These are phyloP conservation scores for Poecilia picta DNA, from an alignment of 2,797 vertebrate species.

Conservation along the genomic window DNA sequence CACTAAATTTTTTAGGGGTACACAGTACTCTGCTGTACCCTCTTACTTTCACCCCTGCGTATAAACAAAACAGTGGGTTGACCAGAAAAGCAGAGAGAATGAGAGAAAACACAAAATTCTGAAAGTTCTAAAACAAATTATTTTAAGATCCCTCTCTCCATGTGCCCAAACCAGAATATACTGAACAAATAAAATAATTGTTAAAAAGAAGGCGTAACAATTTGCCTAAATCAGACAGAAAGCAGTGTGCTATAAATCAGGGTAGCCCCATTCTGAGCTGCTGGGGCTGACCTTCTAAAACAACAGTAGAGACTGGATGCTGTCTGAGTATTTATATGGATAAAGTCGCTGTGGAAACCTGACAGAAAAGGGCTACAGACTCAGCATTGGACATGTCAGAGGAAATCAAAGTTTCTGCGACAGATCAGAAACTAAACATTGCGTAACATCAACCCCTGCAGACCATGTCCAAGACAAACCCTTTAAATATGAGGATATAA, in stretches of 20 bases:
- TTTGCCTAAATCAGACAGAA: background rate
- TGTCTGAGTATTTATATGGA: background rate
- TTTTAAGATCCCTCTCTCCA: background rate
- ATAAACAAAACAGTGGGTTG: background rate
- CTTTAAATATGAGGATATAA: conserved; percentile 1
- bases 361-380: background rate
- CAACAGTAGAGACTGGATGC: background rate
- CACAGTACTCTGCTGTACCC: too few relatives aligned
- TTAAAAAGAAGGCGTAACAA: background rate
- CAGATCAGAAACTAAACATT: conserved; percentile 2
- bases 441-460: background rate
- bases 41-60: background rate
- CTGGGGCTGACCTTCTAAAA: background rate
- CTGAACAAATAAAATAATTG: background rate
- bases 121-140: background rate
- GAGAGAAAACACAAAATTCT: background rate
- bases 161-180: background rate
- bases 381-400: background rate
- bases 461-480: background rate
- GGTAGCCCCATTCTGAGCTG: background rate
- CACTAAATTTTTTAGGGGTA: too few relatives aligned
- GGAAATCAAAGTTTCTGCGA: background rate
- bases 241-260: too few relatives aligned
- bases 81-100: background rate
- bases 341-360: background rate